Conservation (phyloP, 2,113 vertebrate species). For the Alethe castanea region DNA sequence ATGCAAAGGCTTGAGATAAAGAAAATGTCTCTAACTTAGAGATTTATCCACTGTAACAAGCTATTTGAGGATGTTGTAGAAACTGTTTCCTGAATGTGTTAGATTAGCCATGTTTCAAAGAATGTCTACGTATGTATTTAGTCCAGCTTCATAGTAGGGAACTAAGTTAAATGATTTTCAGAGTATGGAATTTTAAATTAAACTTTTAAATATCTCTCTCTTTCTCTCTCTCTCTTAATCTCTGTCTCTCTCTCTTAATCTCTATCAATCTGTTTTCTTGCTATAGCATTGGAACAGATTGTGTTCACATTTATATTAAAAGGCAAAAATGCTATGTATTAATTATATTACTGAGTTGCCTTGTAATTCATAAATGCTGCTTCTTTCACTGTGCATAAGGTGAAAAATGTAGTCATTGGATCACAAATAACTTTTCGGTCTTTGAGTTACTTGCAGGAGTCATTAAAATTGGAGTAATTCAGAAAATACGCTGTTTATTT, state of each 20-base stretch:
- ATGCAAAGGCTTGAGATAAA: background rate
- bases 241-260: no score
- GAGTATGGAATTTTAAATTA: background rate
- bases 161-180: background rate
- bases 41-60: background rate
- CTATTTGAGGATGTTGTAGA: background rate
- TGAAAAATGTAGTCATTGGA: background rate
- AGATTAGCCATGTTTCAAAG: background rate
- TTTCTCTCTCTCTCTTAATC: background rate
- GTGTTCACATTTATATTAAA: slow-evolving; percentile 16
- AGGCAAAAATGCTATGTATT: background rate
- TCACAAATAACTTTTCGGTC: background rate
- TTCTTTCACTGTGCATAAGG: background rate
- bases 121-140: background rate
- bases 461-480: background rate
- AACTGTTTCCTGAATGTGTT: background rate
- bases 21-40: background rate
- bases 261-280: background rate
- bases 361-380: background rate
- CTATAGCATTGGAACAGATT: background rate
- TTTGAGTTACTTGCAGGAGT: background rate
- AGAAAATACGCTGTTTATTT: slow-evolving; percentile 28
- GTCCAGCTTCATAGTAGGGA: background rate
- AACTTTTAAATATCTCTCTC: background rate
- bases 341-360: background rate